These are phyloP conservation scores for Microtus richardsoni DNA, from an alignment of 2,113 vertebrate species.

Conservation along the genomic window DNA sequence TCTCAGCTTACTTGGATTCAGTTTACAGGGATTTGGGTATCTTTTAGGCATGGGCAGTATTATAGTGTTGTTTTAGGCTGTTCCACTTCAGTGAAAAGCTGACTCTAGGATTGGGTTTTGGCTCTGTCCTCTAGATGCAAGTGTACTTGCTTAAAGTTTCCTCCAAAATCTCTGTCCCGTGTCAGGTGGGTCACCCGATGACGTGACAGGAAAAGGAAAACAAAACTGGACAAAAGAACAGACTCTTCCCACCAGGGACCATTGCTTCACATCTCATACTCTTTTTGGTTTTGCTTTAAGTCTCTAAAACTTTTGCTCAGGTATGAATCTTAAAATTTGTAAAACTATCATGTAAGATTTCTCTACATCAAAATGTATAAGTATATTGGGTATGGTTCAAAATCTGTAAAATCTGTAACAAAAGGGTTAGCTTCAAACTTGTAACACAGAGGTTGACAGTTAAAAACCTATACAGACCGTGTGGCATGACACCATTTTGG, in stretches of 20 bases:
- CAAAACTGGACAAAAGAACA: background rate
- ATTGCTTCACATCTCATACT: background rate
- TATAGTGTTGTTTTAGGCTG: no score
- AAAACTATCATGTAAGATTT: no score
- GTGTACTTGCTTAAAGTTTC: no score
- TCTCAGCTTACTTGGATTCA: background rate
- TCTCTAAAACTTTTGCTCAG: background rate
- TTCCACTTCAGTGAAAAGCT: no score
- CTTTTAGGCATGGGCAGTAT: no score
- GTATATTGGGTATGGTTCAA: background rate
- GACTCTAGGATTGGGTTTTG: no score
- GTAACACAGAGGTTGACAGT: background rate
- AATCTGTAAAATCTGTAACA: background rate
- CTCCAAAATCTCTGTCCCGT: background rate
- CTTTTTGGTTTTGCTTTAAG: background rate
- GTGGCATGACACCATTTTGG: no score
- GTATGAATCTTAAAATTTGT: background rate
- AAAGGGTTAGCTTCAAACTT: background rate
- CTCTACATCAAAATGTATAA: background rate
- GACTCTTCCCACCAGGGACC: background rate
- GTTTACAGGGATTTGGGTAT: background rate
- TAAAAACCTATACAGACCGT: background rate
- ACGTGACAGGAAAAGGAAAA: background rate
- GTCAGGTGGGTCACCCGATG: background rate
- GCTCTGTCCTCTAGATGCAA: no score